Evolutionary conservation across 2,797 vertebrate genomes (phyloP), one percentile per base, ranked within the genome.

Genomic region (Allobates femoralis): DNA sequence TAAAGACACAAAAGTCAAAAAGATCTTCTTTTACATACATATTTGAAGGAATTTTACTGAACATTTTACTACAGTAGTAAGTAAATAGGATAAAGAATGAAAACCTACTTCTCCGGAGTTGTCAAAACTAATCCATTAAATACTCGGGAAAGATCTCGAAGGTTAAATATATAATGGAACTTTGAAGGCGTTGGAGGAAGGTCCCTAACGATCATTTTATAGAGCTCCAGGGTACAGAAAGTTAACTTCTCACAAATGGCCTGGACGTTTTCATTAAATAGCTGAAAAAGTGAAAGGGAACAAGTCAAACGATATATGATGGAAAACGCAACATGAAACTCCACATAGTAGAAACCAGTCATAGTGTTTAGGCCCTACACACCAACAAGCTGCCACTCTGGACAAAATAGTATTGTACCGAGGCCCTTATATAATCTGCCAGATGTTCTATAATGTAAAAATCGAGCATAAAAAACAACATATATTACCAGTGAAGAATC

Each of bases 111-210:
- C 85, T 97, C 96, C 1, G 96, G 90, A 83, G 92, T 94, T 55
- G 97, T 98, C 86, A 98, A 94, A 64, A 93, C 89, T 46, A 99
- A 94, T 75, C 98, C 98, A 0, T 96, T 96, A 92, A 96, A 99
- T 69, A 99, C 90, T 86, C 97, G 94, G 0, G 98, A 99, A 81
- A 99, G 94, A 87, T 99, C 98, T 8, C 98, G 93, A 71, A 99
- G 93, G 91, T 99, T 99, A 89, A 99, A 99, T 93, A 98, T 98
- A 89, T 99, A 99, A 90, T 99, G 98, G 90, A 99, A 99, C 91
- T 98, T 99, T 7, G 98, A 99, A 3, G 98, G 98, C 50, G 97
- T 99, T 15, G 97, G 96, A 0, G 96, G 98, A 53, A 99, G 91
- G 34, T 98, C 97, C 90, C 91, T 95, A 84, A 98, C 91, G 16